Base-by-base conservation (phyloP, 1,140 invertebrate genomes). In the Saccostrea cuccullata region DNA sequence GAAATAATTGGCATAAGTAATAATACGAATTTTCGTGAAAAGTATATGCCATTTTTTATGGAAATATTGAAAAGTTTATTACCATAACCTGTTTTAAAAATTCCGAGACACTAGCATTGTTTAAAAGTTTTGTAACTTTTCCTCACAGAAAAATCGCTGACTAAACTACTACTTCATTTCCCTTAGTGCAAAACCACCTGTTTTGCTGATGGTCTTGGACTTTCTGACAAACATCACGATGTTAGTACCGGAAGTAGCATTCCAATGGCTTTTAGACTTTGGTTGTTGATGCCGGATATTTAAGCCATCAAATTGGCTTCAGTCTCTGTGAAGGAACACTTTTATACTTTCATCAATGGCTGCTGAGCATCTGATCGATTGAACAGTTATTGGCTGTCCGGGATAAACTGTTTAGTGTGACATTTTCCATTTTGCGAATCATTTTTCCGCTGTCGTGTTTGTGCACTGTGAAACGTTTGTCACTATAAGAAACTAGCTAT, bases 271-370 rank as follows among this genome's bases (percentile, higher is more conserved):
- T 77, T 77, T 77, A 77, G 70, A 77, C 12, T 36, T 26, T 23
- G 70, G 26, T 17, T 26, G 30, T 30, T 77, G 26, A 30, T 11
- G 30, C 70, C 23, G 70, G 70, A 77, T 77, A 77, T 77, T 36
- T 17, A 26, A 30, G 30, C 70, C 26, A 77, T 77, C 15, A 77
- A 77, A 77, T 26, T 77, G 70, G 70, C 70, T 15, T 30, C 70
- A 77, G 70, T 77, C 30, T 77, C 26, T 77, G 70, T 77, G 70
- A 77, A 30, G 70, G 15, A 77, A 36, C 70, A 77, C 70, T 77
- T 77, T 77, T 77, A 77, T 77, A 77, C 70, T 30, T 77, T 30
- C 30, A 26, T 77, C 70, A 77, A 77, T 77, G 30, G 15, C 13
- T 77, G 60, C 60, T 8, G 23, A 67, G 60, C 60, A 23, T 12